A percentile compares a stretch with the other conserved stretches of the same genome.
Conservation (phyloP, 2,888 invertebrate genomes). For the Heliconius hortense region DNA sequence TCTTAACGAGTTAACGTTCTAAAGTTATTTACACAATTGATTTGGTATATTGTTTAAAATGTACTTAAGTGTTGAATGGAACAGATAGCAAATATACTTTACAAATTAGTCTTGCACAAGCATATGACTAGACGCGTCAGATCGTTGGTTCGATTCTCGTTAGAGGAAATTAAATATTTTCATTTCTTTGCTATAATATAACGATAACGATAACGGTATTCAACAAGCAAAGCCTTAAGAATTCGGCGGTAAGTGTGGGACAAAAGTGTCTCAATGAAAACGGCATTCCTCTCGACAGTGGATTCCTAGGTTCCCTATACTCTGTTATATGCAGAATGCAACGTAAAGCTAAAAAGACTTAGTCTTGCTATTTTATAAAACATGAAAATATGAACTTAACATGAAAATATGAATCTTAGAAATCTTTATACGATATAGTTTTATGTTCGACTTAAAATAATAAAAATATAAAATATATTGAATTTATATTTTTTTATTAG, state of each 20-base stretch:
- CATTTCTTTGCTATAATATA: neutral
- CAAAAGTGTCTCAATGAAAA: neutral
- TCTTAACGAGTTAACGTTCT: constrained; percentile 22
- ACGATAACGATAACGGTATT: too few species aligned
- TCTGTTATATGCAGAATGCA: neutral
- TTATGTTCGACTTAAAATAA: neutral
- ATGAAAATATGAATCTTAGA: too few species aligned
- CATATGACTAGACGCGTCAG: neutral
- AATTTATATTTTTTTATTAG: too few species aligned
- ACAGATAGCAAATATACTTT: neutral
- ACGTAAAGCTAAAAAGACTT: neutral
- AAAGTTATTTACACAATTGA: constrained; percentile 40
- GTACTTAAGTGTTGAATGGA: constrained; percentile 27
- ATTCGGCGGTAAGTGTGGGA: neutral
- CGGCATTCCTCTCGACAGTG: neutral
- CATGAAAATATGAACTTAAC: too few species aligned
- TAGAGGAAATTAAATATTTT: neutral
- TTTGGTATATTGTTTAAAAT: constrained; percentile 38
- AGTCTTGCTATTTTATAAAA: neutral
- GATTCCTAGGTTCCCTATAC: neutral
- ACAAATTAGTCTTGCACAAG: neutral
- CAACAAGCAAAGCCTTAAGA: neutral
- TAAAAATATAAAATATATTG: too few species aligned
- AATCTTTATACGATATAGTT: neutral
- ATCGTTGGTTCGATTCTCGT: neutral